phyloP scores from a whole-genome alignment of 2,888 invertebrate genomes.

The Sthenelais limicola region DNA sequence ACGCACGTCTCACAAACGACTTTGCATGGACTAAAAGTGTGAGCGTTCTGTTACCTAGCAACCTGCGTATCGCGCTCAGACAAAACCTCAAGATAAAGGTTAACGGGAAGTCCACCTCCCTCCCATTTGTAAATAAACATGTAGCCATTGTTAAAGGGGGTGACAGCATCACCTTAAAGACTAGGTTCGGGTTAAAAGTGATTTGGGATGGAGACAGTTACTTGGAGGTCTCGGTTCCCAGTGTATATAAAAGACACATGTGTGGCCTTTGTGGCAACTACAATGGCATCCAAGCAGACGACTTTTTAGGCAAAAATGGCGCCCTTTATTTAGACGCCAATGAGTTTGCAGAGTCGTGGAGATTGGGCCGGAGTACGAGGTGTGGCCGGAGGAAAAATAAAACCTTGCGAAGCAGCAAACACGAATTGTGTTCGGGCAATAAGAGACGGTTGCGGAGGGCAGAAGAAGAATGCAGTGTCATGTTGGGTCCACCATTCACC shows the following conservation, averaged over 20 bases:
- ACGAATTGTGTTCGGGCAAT: not conserved
- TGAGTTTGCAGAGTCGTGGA: conserved; percentile 91
- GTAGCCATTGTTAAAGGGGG: conserved; percentile 61
- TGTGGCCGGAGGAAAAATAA: conserved; percentile 50
- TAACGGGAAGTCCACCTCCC: conserved; percentile 75
- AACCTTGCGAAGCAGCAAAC: not conserved
- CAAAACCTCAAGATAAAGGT: conserved; percentile 88
- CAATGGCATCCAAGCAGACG: conserved; percentile 89
- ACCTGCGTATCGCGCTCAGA: conserved; percentile 76
- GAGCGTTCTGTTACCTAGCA: conserved; percentile 75
- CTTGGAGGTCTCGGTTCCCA: conserved; percentile 85
- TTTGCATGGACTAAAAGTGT: conserved; percentile 95
- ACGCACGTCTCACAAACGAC: conserved; percentile 83
- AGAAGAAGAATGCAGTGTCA: conserved; percentile 74
- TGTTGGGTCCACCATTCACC: conserved; percentile 78
- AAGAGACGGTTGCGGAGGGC: conserved; percentile 54
- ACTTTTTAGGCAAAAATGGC: conserved; percentile 76
- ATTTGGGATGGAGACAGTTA: conserved; percentile 96
- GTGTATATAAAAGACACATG: conserved; percentile 81
- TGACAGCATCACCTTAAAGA: conserved; percentile 71
- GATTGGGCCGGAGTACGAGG: conserved; percentile 81
- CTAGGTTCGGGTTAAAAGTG: conserved; percentile 81
- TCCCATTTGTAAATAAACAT: conserved; percentile 39
- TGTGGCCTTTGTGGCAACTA: conserved; percentile 97
- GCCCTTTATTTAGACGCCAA: conserved; percentile 78